phyloP scores from a whole-genome alignment of 2,888 invertebrate species.

The Liodrosophila aerea region DNA sequence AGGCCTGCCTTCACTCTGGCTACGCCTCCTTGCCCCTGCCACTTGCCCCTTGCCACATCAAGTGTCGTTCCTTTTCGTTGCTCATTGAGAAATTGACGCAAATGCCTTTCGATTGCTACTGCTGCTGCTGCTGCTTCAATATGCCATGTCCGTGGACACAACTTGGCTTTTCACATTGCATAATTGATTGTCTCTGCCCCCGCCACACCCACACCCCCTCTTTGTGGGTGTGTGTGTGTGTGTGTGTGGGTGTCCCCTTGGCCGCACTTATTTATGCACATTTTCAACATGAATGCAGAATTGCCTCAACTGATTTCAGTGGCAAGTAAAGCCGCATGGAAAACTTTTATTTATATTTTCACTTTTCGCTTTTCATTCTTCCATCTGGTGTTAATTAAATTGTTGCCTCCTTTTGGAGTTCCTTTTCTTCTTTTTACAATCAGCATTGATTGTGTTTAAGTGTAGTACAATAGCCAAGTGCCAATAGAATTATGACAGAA shows the following conservation, averaged over 20 bases:
- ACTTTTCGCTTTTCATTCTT: neutral
- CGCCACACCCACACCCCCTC: neutral
- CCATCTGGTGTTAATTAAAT: slow-evolving; percentile 27
- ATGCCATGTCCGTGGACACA: slow-evolving; percentile 47
- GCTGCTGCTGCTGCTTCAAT: slow-evolving; percentile 36
- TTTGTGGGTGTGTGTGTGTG: slow-evolving; percentile 2
- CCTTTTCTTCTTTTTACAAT: neutral
- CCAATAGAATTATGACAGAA: no score
- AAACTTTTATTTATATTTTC: slow-evolving; percentile 25
- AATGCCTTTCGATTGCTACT: slow-evolving; percentile 70
- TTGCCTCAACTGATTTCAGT: slow-evolving; percentile 33
- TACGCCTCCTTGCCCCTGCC: neutral
- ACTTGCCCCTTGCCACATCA: neutral
- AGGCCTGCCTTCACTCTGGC: slow-evolving; percentile 43
- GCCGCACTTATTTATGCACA: slow-evolving; percentile 51
- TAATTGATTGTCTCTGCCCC: slow-evolving; percentile 61
- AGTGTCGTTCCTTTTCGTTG: slow-evolving; percentile 17
- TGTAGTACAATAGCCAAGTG: neutral
- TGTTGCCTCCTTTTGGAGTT: neutral
- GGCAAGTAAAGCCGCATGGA: neutral
- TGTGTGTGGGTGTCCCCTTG: neutral
- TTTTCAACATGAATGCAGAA: slow-evolving; percentile 55
- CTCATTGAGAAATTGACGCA: slow-evolving; percentile 68
- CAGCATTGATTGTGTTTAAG: neutral
- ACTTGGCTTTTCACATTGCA: slow-evolving; percentile 71